Percentiles rank a stretch among this genome's conserved stretches.
phyloP scores from a whole-genome alignment of 1,140 invertebrate species.

The Achroia grisella region DNA sequence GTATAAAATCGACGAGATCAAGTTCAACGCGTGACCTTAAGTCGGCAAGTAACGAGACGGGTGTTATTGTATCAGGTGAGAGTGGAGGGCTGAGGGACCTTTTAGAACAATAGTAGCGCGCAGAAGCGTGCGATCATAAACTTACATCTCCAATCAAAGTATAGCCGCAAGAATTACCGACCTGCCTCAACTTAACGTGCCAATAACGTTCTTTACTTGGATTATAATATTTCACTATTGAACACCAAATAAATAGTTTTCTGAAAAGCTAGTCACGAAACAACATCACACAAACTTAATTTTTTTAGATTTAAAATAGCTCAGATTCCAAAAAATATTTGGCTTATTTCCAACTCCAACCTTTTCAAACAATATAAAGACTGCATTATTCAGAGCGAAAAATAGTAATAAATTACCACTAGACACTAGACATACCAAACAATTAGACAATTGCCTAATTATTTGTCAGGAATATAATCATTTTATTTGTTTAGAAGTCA shows the following conservation, averaged over 20 bases:
- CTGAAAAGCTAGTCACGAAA: neutral
- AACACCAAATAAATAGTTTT: too few relatives aligned
- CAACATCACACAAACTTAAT: neutral
- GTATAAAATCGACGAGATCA: slow-evolving; percentile 45
- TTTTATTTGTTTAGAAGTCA: too few relatives aligned
- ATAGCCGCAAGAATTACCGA: slow-evolving; percentile 42
- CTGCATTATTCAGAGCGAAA: too few relatives aligned
- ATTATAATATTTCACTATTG: too few relatives aligned
- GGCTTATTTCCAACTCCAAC: slow-evolving; percentile 22
- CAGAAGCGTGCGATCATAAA: slow-evolving; percentile 62
- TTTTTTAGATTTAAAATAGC: slow-evolving; percentile 23
- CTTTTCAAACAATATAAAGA: neutral
- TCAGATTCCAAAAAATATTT: slow-evolving; percentile 13
- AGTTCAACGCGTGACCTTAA: slow-evolving; percentile 49
- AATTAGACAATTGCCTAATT: too few relatives aligned
- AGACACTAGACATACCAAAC: too few relatives aligned
- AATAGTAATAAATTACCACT: too few relatives aligned
- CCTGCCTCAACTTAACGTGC: slow-evolving; percentile 39
- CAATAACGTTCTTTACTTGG: neutral
- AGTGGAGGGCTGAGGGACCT: slow-evolving; percentile 33
- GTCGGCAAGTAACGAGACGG: slow-evolving; percentile 40
- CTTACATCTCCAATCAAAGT: slow-evolving; percentile 44
- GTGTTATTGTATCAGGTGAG: slow-evolving; percentile 30
- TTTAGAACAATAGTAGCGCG: slow-evolving; percentile 58
- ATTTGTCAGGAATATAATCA: too few relatives aligned